Conservation (phyloP, 23 tunicate species). For the Clavelina lepadiformis region DNA sequence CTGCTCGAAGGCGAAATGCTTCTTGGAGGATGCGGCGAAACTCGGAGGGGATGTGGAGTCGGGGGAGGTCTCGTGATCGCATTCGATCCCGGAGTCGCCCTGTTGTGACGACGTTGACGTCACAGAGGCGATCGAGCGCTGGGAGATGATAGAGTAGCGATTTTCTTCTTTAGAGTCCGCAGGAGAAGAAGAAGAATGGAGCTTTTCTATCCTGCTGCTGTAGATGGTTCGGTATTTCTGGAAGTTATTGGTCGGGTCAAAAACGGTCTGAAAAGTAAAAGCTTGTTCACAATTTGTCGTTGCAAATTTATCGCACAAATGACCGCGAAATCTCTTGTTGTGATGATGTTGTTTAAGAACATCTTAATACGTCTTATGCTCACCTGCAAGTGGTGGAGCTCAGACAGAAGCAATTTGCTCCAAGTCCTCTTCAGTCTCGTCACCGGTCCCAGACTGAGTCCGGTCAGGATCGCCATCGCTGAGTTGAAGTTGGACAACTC, state of each 20-base stretch:
- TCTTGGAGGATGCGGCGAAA: conserved; percentile 7
- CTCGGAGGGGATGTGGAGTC: neutral
- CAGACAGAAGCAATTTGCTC: conserved; percentile 60
- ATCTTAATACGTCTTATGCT: neutral
- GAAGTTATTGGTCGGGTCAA: conserved; percentile 89
- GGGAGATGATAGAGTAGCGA: conserved; percentile 62
- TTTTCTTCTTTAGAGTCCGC: conserved; percentile 22
- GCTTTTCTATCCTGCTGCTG: conserved; percentile 22
- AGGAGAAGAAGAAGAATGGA: conserved; percentile 24
- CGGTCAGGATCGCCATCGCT: conserved; percentile 88
- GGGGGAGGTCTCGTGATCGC: conserved; percentile 53
- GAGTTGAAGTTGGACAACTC: conserved; percentile 92
- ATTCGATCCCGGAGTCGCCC: conserved; percentile 91
- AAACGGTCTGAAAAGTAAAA: conserved; percentile 46
- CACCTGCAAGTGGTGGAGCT: conserved; percentile 72
- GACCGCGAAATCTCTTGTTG: neutral
- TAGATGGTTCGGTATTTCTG: conserved; percentile 61
- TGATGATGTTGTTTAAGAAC: neutral
- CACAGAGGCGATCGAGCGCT: conserved; percentile 62
- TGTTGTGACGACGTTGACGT: conserved; percentile 72
- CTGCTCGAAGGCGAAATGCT: conserved; percentile 44
- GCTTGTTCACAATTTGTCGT: neutral
- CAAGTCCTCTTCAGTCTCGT: conserved; percentile 77
- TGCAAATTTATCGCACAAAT: neutral
- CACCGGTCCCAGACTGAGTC: conserved; percentile 84